Percentiles rank a stretch among this genome's conserved stretches.
Conservation (phyloP, 1,140 invertebrate species). For the Choristoneura fumiferana region DNA sequence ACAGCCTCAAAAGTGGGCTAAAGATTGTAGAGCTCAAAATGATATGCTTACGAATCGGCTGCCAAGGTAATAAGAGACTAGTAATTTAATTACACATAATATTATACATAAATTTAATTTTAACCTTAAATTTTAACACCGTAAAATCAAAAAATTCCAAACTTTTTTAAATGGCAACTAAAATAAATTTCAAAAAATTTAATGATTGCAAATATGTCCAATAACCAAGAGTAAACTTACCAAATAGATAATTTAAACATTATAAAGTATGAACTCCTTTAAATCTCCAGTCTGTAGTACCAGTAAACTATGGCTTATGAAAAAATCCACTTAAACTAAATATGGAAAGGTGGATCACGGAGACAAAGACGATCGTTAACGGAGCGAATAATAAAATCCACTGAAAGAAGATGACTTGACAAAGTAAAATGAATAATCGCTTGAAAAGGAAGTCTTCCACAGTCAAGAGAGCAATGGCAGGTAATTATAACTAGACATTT, state of each 20-base stretch:
- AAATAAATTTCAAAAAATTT: too few species aligned
- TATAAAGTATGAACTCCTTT: background rate
- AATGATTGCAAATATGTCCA: too few species aligned
- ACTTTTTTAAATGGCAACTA: too few species aligned
- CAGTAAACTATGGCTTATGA: background rate
- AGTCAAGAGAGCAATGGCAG: background rate
- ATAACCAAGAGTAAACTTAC: too few species aligned
- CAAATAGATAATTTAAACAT: background rate
- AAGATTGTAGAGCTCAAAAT: too few species aligned
- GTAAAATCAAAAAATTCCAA: too few species aligned
- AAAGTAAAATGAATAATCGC: slow-evolving; percentile 13
- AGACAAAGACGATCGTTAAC: slow-evolving; percentile 14
- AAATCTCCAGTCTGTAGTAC: background rate
- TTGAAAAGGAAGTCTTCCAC: background rate
- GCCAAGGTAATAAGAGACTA: too few species aligned
- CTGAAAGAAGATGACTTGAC: slow-evolving; percentile 5
- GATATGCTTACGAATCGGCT: too few species aligned
- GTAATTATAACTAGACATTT: background rate
- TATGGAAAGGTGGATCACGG: background rate
- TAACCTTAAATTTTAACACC: too few species aligned
- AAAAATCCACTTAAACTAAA: background rate
- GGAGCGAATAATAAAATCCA: slow-evolving; percentile 14
- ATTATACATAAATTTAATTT: too few species aligned
- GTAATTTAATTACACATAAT: too few species aligned
- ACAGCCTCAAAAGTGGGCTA: too few species aligned